Conservation (phyloP, 2,797 vertebrate genomes). For the Menidia menidia region DNA sequence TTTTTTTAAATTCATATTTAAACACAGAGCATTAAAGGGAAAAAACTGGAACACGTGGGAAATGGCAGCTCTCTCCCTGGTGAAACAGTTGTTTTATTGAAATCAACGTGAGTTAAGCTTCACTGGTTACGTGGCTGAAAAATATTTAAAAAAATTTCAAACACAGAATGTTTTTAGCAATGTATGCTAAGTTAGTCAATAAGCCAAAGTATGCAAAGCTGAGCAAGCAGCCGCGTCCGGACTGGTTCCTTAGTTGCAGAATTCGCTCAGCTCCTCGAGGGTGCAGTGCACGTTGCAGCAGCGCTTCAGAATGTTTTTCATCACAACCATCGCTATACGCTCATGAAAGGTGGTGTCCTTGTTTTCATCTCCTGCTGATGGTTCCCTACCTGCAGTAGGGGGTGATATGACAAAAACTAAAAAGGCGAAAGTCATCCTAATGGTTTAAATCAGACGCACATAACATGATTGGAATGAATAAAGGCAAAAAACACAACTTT, state of each 20-base stretch:
- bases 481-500: background rate
- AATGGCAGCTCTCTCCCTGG: background rate
- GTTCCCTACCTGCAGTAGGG: conserved; percentile 47
- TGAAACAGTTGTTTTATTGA: background rate
- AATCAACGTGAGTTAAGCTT: background rate
- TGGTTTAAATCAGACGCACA: conserved; percentile 4
- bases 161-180: background rate
- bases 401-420: conserved; percentile 42
- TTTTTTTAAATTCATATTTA: too few species aligned
- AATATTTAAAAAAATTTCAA: background rate
- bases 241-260: conserved; percentile 82
- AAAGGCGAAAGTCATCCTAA: conserved; percentile 11
- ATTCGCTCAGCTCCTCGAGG: conserved; percentile 87
- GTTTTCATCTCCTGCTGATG: conserved; percentile 45
- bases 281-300: conserved; percentile 88
- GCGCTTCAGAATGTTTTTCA: conserved; percentile 87
- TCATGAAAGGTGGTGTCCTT: conserved; percentile 73
- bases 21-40: too few species aligned
- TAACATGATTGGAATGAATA: conserved; percentile 2
- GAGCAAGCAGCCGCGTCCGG: conserved; percentile 4
- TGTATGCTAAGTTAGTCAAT: conserved; percentile 4
- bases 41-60: background rate
- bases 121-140: background rate
- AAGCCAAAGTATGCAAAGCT: conserved; percentile 30
- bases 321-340: conserved; percentile 70